Evolutionary conservation across 1,140 invertebrate species (phyloP).

Genomic region (Atta colombica): DNA sequence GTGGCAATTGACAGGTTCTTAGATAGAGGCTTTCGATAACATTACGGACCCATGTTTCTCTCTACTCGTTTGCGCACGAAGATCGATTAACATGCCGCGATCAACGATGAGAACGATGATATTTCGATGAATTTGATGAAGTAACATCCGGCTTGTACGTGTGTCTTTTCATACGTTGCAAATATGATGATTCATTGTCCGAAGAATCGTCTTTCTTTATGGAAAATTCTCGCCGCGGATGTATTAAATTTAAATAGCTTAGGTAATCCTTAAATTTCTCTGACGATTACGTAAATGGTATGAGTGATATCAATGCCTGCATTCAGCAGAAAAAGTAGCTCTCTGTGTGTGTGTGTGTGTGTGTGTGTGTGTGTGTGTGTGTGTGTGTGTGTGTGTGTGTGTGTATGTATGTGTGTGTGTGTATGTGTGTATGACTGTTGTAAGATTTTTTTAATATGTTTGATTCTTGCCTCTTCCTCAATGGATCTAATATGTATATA

Average conservation of each 20-base stretch:
- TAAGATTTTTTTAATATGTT: too few species aligned
- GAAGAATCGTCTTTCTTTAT: background rate
- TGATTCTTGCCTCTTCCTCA: too few species aligned
- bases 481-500: too few species aligned
- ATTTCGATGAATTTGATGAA: constrained; percentile 55
- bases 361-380: too few species aligned
- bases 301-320: background rate
- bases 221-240: background rate
- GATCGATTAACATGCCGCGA: constrained; percentile 53
- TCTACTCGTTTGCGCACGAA: constrained; percentile 44
- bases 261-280: background rate
- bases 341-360: too few species aligned
- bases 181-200: constrained; percentile 37
- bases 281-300: too few species aligned
- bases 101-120: constrained; percentile 35
- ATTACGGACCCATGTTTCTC: constrained; percentile 52
- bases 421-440: too few species aligned
- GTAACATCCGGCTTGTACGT: constrained; percentile 22
- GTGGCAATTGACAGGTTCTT: constrained; percentile 64
- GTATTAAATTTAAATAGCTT: constrained; percentile 27
- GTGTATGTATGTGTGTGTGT: too few species aligned
- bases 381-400: too few species aligned
- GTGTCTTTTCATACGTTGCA: constrained; percentile 18
- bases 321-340: too few species aligned
- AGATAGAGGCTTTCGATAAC: constrained; percentile 62